phyloP scores from a whole-genome alignment of 2,113 vertebrate species.

The Microtus oregoni region DNA sequence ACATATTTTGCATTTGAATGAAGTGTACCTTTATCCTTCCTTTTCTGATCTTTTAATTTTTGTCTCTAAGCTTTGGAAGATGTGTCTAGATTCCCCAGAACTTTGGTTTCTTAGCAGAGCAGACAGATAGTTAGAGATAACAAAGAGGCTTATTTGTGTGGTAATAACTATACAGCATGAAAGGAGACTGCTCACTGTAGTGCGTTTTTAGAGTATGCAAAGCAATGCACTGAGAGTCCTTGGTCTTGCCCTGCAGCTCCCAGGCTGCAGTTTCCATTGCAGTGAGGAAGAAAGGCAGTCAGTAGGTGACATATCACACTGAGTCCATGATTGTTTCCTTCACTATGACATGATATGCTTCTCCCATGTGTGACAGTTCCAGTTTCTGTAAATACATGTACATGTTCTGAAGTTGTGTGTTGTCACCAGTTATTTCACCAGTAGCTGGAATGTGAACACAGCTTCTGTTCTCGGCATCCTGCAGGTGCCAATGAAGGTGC shows the following conservation, averaged over 20 bases:
- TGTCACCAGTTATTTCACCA: fast-evolving
- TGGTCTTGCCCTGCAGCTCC: background rate
- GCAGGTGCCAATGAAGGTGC: fast-evolving
- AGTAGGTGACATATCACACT: fast-evolving
- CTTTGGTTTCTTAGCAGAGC: background rate
- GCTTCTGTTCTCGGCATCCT: fast-evolving
- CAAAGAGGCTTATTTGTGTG: slow-evolving; percentile 37
- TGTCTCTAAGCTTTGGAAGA: slow-evolving; percentile 57
- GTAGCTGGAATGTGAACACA: fast-evolving
- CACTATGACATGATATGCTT: fast-evolving
- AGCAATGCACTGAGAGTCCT: background rate
- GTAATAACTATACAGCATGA: background rate
- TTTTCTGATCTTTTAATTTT: slow-evolving; percentile 64
- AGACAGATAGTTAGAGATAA: slow-evolving; percentile 41
- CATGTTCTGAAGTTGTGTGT: fast-evolving
- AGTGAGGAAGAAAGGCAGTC: fast-evolving
- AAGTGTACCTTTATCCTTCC: slow-evolving; percentile 57
- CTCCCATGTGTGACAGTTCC: background rate
- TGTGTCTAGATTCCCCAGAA: slow-evolving; percentile 4
- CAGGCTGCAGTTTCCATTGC: background rate
- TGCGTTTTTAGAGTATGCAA: background rate
- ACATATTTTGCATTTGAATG: slow-evolving; percentile 43
- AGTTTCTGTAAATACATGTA: fast-evolving
- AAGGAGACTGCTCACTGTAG: slow-evolving; percentile 13
- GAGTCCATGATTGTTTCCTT: fast-evolving